Base-by-base conservation (phyloP, 2,888 invertebrate genomes). In the Dolichopus griseipennis region DNA sequence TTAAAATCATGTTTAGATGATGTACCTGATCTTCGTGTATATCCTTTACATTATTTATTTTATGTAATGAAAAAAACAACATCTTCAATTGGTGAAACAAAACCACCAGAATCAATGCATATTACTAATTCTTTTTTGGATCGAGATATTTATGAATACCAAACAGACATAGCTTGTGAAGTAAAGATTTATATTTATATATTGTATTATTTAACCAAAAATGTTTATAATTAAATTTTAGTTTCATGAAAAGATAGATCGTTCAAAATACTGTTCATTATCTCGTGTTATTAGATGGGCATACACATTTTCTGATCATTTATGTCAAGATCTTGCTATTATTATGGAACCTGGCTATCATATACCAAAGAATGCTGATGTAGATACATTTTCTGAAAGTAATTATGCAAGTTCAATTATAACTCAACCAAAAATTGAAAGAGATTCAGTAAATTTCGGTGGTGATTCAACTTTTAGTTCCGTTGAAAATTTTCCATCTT, bases 221-320 rank as follows among this genome's bases (percentile, higher is more conserved):
- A 27, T 27, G 27, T 9, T 33, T 41, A 63, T 69, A 64, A 65
- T 62, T 27, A 33, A 5, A 65, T 71, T 76, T n/a, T 66, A 83
- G 83, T 82, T 72, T 64, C 84, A 84, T 68, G 80, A 81, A 67
- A 72, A 76, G 0, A 73, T 75, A 2, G 81, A 82, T 67, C 77
- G 75, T 6, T 71, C 74, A 15, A 78, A 76, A 65, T 78, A 79
- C 69, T 85, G 84, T 69, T 81, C 83, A 2, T 74, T 79, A 27
- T 84, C 84, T 0, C 75, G 75, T 68, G 83, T 82, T 0, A 75
- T 75, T 1, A 78, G 84, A 33, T 83, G 82, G 79, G 79, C 77
- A 1, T 84, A 76, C 66, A 73, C 75, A 3, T 82, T 85, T 61
- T 81, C 83, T 43, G 84, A 84, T 70, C 79, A 80, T 66, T 81